Percentiles rank a stretch among this genome's conserved stretches.
Evolutionary conservation across 1,140 invertebrate genomes (phyloP).

Genomic region (Anagrus nilaparvatae): DNA sequence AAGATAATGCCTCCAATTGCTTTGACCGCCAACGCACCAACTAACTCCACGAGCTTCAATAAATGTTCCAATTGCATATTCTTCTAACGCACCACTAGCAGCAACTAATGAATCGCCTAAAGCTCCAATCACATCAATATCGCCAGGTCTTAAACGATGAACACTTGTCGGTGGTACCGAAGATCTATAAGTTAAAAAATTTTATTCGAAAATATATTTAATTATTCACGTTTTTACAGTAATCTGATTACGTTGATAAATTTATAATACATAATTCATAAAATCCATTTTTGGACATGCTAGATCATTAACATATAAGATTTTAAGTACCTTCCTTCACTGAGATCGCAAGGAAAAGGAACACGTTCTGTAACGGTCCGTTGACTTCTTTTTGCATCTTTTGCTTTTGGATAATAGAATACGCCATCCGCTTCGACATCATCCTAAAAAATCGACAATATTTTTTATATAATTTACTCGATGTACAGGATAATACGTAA

Average conservation of each 20-base stretch:
- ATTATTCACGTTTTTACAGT: too few species aligned
- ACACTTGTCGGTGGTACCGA: conserved; percentile 40
- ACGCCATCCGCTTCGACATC: conserved; percentile 19
- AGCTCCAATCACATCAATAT: conserved; percentile 68
- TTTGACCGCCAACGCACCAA: conserved; percentile 63
- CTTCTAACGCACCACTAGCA: conserved; percentile 63
- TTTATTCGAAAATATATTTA: conserved; percentile 1
- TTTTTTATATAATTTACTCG: not conserved
- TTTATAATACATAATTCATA: too few species aligned
- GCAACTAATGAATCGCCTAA: conserved; percentile 72
- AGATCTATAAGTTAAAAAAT: conserved; percentile 22
- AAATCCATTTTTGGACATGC: too few species aligned
- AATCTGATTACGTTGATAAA: too few species aligned
- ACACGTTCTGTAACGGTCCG: conserved; percentile 23
- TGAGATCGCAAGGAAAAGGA: conserved; percentile 37
- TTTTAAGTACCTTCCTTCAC: conserved; percentile 21
- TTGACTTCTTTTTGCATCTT: conserved; percentile 30
- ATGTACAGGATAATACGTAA: too few species aligned
- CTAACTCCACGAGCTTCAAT: conserved; percentile 69
- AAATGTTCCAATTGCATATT: conserved; percentile 59
- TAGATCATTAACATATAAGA: not conserved
- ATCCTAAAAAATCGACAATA: conserved; percentile 17
- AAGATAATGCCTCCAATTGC: conserved; percentile 54
- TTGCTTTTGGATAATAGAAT: conserved; percentile 24
- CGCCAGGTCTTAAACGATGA: conserved; percentile 57